Conservation (phyloP, 2,113 vertebrate genomes). For the Ursus arctos region DNA sequence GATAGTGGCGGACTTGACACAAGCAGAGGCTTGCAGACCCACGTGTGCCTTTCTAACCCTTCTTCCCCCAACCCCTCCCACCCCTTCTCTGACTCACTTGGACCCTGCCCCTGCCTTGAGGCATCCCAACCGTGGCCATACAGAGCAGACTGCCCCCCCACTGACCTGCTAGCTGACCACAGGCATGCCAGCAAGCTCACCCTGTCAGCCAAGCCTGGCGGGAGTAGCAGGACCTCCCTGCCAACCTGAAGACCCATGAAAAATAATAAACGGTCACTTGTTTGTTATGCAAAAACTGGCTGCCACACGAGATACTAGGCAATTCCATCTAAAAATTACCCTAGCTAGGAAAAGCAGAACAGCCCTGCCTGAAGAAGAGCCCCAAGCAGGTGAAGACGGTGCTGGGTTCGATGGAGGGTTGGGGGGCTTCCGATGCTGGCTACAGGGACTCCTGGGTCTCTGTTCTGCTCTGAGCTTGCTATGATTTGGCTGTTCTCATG, state of each 20-base stretch:
- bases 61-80: background rate
- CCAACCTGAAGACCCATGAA: background rate
- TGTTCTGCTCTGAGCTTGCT: background rate
- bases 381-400: fast-evolving
- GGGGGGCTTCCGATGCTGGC: fast-evolving
- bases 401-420: background rate
- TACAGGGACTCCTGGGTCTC: background rate
- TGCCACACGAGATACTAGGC: background rate
- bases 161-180: background rate
- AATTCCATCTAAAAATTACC: background rate
- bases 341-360: background rate
- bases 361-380: background rate
- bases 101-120: background rate
- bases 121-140: background rate
- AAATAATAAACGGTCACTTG: background rate
- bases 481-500: background rate
- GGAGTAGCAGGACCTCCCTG: background rate
- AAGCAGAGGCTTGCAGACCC: background rate
- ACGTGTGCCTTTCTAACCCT: background rate
- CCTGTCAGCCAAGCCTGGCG: too few relatives aligned
- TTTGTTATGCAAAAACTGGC: background rate
- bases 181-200: background rate
- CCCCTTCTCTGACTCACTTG: background rate
- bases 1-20: background rate
- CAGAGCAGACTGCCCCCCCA: background rate